Evolutionary conservation across 2,888 invertebrate genomes (phyloP), one percentile per base, ranked within the genome.

Genomic region (Parnassius glacialis): DNA sequence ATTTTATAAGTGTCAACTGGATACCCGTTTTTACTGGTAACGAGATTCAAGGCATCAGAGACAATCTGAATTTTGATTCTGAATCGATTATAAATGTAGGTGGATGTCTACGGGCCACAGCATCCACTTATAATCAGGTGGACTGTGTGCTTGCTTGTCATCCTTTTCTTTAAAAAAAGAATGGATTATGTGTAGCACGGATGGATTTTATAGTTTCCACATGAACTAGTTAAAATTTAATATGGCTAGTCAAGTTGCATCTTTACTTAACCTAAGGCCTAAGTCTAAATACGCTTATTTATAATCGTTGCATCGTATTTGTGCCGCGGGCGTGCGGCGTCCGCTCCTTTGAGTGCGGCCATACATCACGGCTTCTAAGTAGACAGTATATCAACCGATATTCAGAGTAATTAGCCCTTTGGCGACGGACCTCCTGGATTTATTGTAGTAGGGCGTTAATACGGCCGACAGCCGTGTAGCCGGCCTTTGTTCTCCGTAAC

Each of bases 301-400:
- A 88, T 89, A 89, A 89, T 86, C 85, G 82, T 80, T 81, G 81
- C 80, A 76, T 74, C 81, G 75, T 74, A 74, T 69, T 66, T 57
- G 73, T 70, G 84, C 82, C 73, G 70, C 71, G 83, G 90, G 85
- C 72, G 66, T 64, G 80, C 86, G 87, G 88, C 84, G 87, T 89
- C 88, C 79, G 80, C 79, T 81, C 89, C 90, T 90, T 90, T 90
- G 90, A 83, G 75, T 74, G 76, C 69, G 73, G 71, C 81, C 90
- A 90, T 91, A 90, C 89, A 91, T 91, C 91, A 91, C 90, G 73
- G 74, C 62, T 75, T 78, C 85, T 90, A 91, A 90, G 91, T 91
- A 91, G 90, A 90, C 90, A 91, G 88, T 90, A 90, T 90, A 91
- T 91, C 90, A 90, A 87, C 87, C 81, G 81, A 84, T 85, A 87